A percentile compares a stretch with the other conserved stretches of the same genome.
Conservation (phyloP, 2,113 vertebrate genomes). For the cattle (Bos taurus) region DNA sequence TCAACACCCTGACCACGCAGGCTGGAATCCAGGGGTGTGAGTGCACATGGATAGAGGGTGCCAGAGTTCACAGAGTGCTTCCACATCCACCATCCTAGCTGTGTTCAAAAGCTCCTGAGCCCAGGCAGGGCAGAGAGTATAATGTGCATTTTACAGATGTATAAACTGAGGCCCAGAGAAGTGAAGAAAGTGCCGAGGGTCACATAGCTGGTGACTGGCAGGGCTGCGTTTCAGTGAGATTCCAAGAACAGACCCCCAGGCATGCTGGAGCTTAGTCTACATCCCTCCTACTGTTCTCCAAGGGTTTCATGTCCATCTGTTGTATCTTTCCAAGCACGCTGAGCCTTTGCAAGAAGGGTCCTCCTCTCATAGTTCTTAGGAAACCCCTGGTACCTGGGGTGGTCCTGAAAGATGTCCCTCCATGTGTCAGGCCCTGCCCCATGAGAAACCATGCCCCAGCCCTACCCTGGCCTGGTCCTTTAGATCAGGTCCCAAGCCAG, state of each 20-base stretch:
- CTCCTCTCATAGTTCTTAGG: not conserved
- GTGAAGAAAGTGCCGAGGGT: not conserved
- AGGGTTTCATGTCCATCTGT: not conserved
- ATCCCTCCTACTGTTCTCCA: not conserved
- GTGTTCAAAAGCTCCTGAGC: not conserved
- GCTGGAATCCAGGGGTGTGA: not conserved
- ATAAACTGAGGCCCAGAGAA: not conserved
- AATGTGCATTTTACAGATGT: not conserved
- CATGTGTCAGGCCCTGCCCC: not conserved
- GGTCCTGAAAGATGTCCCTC: not conserved
- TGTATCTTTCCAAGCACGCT: not conserved
- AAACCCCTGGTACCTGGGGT: not conserved
- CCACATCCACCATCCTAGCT: not conserved
- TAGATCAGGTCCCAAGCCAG: not conserved
- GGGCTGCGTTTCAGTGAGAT: not conserved
- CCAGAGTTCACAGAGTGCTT: not conserved
- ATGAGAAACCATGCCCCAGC: not conserved
- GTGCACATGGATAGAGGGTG: fast-evolving
- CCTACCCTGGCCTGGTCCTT: not conserved
- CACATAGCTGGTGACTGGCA: not conserved
- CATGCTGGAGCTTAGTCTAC: not conserved
- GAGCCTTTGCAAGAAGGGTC: not conserved
- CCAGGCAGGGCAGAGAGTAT: no score
- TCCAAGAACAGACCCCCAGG: not conserved
- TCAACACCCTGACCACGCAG: not conserved